Evolutionary conservation across 1,140 invertebrate species (phyloP).

Genomic region (Eumeta japonica): DNA sequence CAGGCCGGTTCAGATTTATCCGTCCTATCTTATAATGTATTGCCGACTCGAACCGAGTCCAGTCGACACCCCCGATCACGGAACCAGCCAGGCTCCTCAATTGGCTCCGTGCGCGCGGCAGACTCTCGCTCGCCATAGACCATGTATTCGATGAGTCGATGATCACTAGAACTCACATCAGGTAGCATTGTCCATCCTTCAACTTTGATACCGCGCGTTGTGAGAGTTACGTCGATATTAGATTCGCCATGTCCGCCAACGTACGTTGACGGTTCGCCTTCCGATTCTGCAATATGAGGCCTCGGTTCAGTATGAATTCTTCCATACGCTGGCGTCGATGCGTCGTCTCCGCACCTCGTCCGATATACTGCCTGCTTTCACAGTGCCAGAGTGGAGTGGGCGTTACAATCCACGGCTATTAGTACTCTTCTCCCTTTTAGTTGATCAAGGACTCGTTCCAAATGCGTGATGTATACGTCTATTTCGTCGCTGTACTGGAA

Average conservation of each 20-base stretch:
- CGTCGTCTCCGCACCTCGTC: neutral
- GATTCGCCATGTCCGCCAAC: constrained; percentile 10
- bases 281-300: constrained; percentile 5
- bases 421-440: constrained; percentile 1
- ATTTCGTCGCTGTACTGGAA: constrained; percentile 13
- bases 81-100: too few relatives aligned
- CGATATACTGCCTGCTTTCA: constrained; percentile 2
- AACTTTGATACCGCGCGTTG: constrained; percentile 6
- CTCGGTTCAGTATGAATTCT: constrained; percentile 8
- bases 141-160: constrained; percentile 16
- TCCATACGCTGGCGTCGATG: constrained; percentile 9
- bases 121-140: too few relatives aligned
- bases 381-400: constrained; percentile 21
- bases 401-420: constrained; percentile 14
- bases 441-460: neutral
- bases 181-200: constrained; percentile 12
- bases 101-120: too few relatives aligned
- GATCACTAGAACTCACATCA: constrained; percentile 14
- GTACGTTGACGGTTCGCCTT: constrained; percentile 15
- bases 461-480: constrained; percentile 4
- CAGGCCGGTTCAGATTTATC: too few relatives aligned
- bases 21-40: too few relatives aligned
- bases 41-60: too few relatives aligned
- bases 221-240: constrained; percentile 16
- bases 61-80: too few relatives aligned